A percentile compares a stretch with the other conserved stretches of the same genome.
Conservation (phyloP, 2,888 invertebrate species). For the Scelioninae gen. 2 region DNA sequence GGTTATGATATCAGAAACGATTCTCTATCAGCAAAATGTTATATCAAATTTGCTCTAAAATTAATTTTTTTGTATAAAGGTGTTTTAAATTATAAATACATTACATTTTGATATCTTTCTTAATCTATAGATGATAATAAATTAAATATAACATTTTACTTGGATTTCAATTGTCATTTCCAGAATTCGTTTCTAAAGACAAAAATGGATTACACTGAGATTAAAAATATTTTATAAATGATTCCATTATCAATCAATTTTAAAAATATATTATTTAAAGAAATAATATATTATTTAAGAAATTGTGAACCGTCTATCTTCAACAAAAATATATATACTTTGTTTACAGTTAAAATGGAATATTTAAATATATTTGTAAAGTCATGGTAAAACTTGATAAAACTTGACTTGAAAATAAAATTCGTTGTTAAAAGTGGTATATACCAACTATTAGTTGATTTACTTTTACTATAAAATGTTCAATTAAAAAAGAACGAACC, state of each 20-base stretch:
- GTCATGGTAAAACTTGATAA: not conserved
- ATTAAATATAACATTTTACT: not conserved
- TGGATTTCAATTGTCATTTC: not conserved
- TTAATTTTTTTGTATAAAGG: no score
- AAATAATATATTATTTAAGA: not conserved
- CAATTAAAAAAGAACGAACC: slow-evolving; percentile 7
- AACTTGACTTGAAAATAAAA: not conserved
- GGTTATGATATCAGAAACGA: slow-evolving; percentile 33
- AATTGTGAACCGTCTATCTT: no score
- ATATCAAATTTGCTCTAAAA: slow-evolving; percentile 1
- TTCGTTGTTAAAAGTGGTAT: slow-evolving; percentile 26
- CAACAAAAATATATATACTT: slow-evolving; percentile 34
- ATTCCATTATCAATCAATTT: not conserved
- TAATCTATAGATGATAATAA: no score
- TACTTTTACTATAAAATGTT: not conserved
- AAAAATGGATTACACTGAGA: not conserved
- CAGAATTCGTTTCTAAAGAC: slow-evolving; percentile 2
- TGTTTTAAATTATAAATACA: not conserved
- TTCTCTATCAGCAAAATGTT: not conserved
- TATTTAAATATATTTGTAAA: slow-evolving; percentile 4
- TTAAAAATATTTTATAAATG: slow-evolving; percentile 5
- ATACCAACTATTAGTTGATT: slow-evolving; percentile 13
- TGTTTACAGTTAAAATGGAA: not conserved
- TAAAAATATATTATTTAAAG: not conserved
- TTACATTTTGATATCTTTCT: not conserved